Conservation (phyloP, 2,888 invertebrate species). For the Seira sanloemensis region DNA sequence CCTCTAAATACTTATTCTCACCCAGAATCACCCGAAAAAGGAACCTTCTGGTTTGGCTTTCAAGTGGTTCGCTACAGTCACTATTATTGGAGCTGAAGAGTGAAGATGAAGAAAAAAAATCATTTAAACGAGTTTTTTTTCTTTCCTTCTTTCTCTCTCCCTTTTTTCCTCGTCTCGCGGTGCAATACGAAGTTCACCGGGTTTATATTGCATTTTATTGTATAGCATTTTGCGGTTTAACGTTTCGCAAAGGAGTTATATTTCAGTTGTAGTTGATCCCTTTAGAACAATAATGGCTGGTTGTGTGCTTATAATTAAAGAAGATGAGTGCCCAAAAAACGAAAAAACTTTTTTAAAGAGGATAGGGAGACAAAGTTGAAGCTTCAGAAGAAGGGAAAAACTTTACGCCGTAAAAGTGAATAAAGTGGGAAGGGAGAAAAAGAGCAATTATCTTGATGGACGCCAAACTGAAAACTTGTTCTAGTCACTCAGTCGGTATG, state of each 20-base stretch:
- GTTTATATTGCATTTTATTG: conserved; percentile 28
- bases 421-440: conserved; percentile 62
- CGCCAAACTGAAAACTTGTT: conserved; percentile 65
- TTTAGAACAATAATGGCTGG: conserved; percentile 56
- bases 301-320: conserved; percentile 64
- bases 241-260: conserved; percentile 56
- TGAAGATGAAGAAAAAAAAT: conserved; percentile 26
- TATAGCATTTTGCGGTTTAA: conserved; percentile 51
- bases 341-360: too few relatives aligned
- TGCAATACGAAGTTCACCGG: conserved; percentile 33
- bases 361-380: too few relatives aligned
- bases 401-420: conserved; percentile 38
- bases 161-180: background rate
- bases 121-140: conserved; percentile 44
- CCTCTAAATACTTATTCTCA: conserved; percentile 16
- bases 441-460: conserved; percentile 65
- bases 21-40: background rate
- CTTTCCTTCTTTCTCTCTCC: too few relatives aligned
- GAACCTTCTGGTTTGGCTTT: conserved; percentile 2
- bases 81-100: conserved; percentile 13
- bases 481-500: conserved; percentile 51
- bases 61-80: background rate
- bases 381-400: background rate
- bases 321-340: conserved; percentile 44
- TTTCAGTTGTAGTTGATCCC: conserved; percentile 59